phyloP scores from a whole-genome alignment of 2,888 invertebrate genomes.

The Penaeus monodon region DNA sequence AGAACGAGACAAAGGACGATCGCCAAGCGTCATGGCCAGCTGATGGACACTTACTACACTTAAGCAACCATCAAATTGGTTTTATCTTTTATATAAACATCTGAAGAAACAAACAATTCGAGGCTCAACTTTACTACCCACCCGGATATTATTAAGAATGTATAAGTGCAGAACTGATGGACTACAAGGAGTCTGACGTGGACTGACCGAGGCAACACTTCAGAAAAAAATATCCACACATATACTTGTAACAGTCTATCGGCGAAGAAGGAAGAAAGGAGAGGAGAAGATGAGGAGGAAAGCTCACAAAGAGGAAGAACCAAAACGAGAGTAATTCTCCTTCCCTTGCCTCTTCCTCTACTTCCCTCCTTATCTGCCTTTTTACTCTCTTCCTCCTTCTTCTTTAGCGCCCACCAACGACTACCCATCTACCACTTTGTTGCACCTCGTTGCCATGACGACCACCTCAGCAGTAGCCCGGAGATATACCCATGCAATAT shows the following conservation, averaged over 20 bases:
- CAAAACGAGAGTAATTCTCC: too few species aligned
- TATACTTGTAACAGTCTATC: conserved; percentile 32
- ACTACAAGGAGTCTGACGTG: conserved; percentile 22
- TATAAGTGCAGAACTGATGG: conserved; percentile 37
- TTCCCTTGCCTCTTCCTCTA: too few species aligned
- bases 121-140: too few species aligned
- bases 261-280: conserved; percentile 4
- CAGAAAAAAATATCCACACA: conserved; percentile 13
- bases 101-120: too few species aligned
- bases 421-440: not conserved
- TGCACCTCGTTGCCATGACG: not conserved
- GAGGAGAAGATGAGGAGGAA: not conserved
- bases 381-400: not conserved
- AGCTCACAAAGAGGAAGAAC: too few species aligned
- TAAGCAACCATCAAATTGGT: too few species aligned
- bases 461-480: not conserved
- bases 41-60: too few species aligned
- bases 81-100: too few species aligned
- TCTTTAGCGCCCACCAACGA: not conserved
- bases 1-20: too few species aligned
- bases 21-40: too few species aligned
- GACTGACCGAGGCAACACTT: conserved; percentile 15
- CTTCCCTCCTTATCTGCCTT: too few species aligned
- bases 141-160: conserved; percentile 17
- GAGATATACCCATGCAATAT: conserved; percentile 11